Evolutionary conservation across 2,888 invertebrate species (phyloP), one percentile per base, ranked within the genome.

Genomic region (Cerceris rybyensis): DNA sequence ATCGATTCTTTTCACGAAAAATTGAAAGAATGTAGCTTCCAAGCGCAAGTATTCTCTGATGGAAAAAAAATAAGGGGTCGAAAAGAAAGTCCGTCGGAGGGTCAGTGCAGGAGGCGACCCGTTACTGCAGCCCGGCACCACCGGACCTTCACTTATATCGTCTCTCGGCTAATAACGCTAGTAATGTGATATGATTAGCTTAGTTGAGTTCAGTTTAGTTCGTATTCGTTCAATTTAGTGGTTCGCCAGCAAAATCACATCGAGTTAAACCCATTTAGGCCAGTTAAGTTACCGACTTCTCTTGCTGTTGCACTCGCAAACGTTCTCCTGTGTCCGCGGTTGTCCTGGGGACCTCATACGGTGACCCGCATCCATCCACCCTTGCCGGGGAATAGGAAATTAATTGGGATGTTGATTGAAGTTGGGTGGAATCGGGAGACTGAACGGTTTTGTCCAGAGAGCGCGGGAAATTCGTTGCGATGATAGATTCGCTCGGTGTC

Each of bases 181-280:
- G 92, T 92, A 92, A 92, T 92, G 91, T 92, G 91, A 92, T 91
- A 92, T 91, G 92, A 92, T 92, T 92, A 92, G 91, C 90, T 92
- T 90, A 92, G 92, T 92, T 92, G 91, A 92, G 91, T 90, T 91
- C 91, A 91, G 92, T 91, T 92, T 91, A 92, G 91, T 92, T 91
- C 91, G 89, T 92, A 91, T 91, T 91, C 90, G 91, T 92, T 92
- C 92, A 92, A 91, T 92, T 91, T 90, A 91, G 90, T 90, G 90
- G 90, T 92, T 91, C 90, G 90, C 89, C 90, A 89, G 90, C 91
- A 91, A 92, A 92, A 92, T 92, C 91, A 91, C 91, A 90, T 91
- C 91, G 89, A 91, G 91, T 91, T 91, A 91, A 91, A 91, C 85
- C 91, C 90, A 91, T 91, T 91, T 91, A 91, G 91, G 88, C 91